A percentile compares a stretch with the other conserved stretches of the same genome.
Evolutionary conservation across 2,888 invertebrate species (phyloP).

Genomic region (Scaptodrosophila latifasciaeformis): DNA sequence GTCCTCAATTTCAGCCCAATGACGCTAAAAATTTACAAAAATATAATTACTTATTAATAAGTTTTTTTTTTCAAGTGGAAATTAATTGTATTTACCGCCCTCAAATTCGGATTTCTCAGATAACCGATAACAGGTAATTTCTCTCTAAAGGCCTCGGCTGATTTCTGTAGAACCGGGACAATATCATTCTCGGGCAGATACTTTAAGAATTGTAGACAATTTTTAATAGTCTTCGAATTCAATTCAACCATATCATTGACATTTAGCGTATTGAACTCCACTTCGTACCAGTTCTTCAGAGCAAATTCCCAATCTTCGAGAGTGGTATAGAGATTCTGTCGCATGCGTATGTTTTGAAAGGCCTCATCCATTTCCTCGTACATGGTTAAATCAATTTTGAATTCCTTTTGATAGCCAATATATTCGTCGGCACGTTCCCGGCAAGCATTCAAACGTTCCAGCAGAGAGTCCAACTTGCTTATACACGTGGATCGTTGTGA

Average conservation of each 20-base stretch:
- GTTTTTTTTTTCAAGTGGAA: too few relatives aligned
- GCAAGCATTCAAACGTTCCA: conserved; percentile 80
- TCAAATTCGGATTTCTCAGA: conserved; percentile 86
- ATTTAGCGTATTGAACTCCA: conserved; percentile 76
- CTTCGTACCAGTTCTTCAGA: conserved; percentile 80
- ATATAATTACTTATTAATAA: too few relatives aligned
- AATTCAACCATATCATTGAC: conserved; percentile 83
- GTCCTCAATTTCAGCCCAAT: conserved; percentile 89
- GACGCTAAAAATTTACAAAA: conserved; percentile 78
- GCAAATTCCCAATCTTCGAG: conserved; percentile 84
- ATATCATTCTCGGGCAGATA: conserved; percentile 88
- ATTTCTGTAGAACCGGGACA: conserved; percentile 84
- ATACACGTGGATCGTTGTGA: conserved; percentile 82
- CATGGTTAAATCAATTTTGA: conserved; percentile 89
- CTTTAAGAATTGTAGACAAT: conserved; percentile 86
- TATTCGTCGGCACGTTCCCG: conserved; percentile 84
- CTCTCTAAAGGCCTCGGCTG: conserved; percentile 86
- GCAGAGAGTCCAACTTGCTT: conserved; percentile 79
- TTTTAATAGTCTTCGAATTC: conserved; percentile 82
- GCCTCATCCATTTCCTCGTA: conserved; percentile 88
- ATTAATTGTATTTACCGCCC: conserved; percentile 72
- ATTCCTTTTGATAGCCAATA: conserved; percentile 88
- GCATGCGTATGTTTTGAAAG: conserved; percentile 85
- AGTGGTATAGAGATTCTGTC: conserved; percentile 87
- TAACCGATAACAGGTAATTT: conserved; percentile 88